These are phyloP conservation scores for Salminus brasiliensis DNA, from an alignment of 2,113 vertebrate species.

Conservation along the genomic window DNA sequence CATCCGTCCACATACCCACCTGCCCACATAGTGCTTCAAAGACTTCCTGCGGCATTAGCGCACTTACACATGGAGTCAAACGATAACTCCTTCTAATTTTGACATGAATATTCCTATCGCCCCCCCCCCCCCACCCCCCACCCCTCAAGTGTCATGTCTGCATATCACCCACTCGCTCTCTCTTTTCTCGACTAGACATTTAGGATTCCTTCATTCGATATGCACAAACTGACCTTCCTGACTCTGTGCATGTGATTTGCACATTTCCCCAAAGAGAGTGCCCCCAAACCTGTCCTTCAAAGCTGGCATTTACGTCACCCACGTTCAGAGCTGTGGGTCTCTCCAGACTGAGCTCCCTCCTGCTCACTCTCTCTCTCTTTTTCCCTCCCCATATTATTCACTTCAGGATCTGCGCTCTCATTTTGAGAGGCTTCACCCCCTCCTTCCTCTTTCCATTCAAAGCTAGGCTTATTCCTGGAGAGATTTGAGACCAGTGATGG, in stretches of 20 bases:
- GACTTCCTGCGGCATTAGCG: not conserved
- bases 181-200: slow-evolving; percentile 19
- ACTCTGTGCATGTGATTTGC: slow-evolving; percentile 47
- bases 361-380: not conserved
- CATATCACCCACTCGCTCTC: not conserved
- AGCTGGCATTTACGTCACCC: slow-evolving; percentile 39
- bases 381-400: slow-evolving; percentile 1
- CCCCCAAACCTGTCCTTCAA: slow-evolving; percentile 48
- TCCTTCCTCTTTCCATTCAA: not conserved
- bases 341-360: slow-evolving; percentile 14
- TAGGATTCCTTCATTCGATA: slow-evolving; percentile 22
- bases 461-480: slow-evolving; percentile 26
- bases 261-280: slow-evolving; percentile 9
- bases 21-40: not conserved
- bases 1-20: not conserved
- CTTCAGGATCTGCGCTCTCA: not conserved
- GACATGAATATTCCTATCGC: not conserved
- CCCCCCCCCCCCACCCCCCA: not conserved
- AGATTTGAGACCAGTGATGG: slow-evolving; percentile 15
- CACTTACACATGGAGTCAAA: not conserved
- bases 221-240: slow-evolving; percentile 27
- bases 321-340: slow-evolving; percentile 14
- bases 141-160: not conserved
- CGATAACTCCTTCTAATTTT: not conserved
- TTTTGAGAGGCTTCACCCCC: slow-evolving; percentile 9